These are phyloP conservation scores for Ctena decussata DNA, from an alignment of 2,888 invertebrate species.

Conservation along the genomic window DNA sequence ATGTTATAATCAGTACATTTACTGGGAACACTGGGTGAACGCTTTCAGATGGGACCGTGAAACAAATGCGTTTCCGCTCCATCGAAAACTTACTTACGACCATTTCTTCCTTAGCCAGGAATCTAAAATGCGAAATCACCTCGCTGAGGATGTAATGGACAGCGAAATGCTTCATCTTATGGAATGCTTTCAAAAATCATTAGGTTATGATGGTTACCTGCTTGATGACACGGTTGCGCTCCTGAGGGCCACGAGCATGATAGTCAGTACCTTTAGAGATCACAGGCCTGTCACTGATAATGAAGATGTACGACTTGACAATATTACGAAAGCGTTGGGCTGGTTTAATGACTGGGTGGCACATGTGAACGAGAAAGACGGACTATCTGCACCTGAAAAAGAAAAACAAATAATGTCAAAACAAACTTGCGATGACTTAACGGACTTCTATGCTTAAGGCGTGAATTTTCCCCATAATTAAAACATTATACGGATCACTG, in stretches of 20 bases:
- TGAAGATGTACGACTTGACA: constrained; percentile 8
- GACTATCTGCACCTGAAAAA: neutral
- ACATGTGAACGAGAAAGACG: neutral
- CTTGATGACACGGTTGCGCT: constrained; percentile 4
- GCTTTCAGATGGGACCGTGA: too few species aligned
- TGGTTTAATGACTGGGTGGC: constrained; percentile 22
- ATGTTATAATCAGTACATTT: neutral
- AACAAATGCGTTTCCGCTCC: constrained; percentile 17
- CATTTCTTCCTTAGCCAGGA: constrained; percentile 16
- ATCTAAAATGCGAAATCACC: constrained; percentile 15
- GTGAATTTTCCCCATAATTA: too few species aligned
- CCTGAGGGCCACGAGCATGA: constrained; percentile 7
- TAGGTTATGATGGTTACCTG: constrained; percentile 5
- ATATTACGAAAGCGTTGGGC: neutral
- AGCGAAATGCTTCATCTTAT: neutral
- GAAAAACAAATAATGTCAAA: constrained; percentile 16
- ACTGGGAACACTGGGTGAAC: constrained; percentile 16
- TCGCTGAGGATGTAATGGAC: constrained; percentile 12
- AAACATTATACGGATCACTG: too few species aligned
- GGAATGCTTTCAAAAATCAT: neutral
- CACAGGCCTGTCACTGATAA: constrained; percentile 11
- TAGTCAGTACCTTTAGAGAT: constrained; percentile 10
- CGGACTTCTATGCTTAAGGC: too few species aligned
- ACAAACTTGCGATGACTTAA: constrained; percentile 6
- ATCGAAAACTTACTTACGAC: constrained; percentile 5